Percentiles rank a stretch among this genome's conserved stretches.
Conservation (phyloP, 2,113 vertebrate species). For the Callaeas wilsoni region DNA sequence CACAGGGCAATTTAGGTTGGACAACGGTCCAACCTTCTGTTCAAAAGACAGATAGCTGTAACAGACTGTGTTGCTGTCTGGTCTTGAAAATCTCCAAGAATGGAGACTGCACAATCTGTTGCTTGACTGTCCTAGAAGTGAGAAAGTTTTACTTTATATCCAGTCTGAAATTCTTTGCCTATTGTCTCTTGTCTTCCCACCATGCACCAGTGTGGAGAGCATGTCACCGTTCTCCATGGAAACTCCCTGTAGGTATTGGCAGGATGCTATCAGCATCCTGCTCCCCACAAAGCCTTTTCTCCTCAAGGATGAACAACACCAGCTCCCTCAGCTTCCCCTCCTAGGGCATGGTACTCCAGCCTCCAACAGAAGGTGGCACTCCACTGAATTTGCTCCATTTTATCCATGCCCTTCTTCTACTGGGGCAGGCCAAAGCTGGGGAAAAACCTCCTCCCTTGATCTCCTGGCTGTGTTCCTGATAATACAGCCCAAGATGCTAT, state of each 20-base stretch:
- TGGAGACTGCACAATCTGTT: not conserved
- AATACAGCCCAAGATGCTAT: not conserved
- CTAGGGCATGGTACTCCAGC: not conserved
- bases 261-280: not conserved
- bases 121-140: not conserved
- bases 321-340: not conserved
- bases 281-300: not conserved
- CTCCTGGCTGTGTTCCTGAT: not conserved
- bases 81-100: not conserved
- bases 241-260: not conserved
- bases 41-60: not conserved
- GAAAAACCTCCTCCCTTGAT: not conserved
- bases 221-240: fast-evolving
- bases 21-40: not conserved
- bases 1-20: not conserved
- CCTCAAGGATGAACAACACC: not conserved
- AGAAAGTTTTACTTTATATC: not conserved
- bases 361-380: not conserved
- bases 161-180: not conserved
- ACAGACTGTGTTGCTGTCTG: not conserved
- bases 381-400: not conserved
- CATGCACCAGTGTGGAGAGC: not conserved
- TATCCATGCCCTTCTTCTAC: not conserved
- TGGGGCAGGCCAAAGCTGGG: not conserved
- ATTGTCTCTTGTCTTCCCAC: not conserved